Conservation (phyloP, 2,888 invertebrate species). For the Macaria liturata region DNA sequence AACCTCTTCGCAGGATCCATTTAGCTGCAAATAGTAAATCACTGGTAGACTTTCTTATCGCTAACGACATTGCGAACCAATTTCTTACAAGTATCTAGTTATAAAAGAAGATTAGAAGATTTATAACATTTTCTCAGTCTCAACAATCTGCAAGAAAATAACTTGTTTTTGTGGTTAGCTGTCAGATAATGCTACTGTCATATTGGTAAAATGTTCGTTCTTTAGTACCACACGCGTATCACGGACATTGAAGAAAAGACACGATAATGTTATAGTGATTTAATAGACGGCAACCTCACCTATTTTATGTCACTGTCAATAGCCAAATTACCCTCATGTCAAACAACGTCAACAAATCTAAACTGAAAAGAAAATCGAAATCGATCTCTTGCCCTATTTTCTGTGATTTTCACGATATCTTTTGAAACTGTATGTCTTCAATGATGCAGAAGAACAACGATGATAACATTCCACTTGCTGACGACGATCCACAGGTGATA, state of each 20-base stretch:
- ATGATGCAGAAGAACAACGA: slow-evolving; percentile 89
- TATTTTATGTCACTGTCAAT: too few species aligned
- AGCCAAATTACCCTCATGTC: background rate
- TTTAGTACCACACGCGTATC: too few species aligned
- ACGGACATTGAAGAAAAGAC: too few species aligned
- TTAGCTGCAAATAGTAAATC: slow-evolving; percentile 52
- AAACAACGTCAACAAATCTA: slow-evolving; percentile 22
- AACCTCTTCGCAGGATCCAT: slow-evolving; percentile 73
- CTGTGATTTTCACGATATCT: slow-evolving; percentile 1
- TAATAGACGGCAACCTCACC: too few species aligned
- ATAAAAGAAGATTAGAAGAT: too few species aligned
- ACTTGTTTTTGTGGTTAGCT: too few species aligned
- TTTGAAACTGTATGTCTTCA: slow-evolving; percentile 57
- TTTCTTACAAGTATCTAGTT: too few species aligned
- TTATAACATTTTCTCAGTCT: too few species aligned
- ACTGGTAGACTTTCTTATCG: slow-evolving; percentile 54
- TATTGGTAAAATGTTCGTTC: too few species aligned
- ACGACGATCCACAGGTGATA: slow-evolving; percentile 96
- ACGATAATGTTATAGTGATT: too few species aligned
- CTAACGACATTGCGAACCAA: slow-evolving; percentile 55
- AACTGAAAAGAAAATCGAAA: slow-evolving; percentile 28
- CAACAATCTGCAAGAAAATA: too few species aligned
- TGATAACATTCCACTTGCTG: slow-evolving; percentile 94
- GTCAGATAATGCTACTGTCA: too few species aligned
- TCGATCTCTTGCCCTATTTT: slow-evolving; percentile 35